These are phyloP conservation scores for Fopius arisanus DNA, from an alignment of 1,140 invertebrate genomes.

Conservation along the genomic window DNA sequence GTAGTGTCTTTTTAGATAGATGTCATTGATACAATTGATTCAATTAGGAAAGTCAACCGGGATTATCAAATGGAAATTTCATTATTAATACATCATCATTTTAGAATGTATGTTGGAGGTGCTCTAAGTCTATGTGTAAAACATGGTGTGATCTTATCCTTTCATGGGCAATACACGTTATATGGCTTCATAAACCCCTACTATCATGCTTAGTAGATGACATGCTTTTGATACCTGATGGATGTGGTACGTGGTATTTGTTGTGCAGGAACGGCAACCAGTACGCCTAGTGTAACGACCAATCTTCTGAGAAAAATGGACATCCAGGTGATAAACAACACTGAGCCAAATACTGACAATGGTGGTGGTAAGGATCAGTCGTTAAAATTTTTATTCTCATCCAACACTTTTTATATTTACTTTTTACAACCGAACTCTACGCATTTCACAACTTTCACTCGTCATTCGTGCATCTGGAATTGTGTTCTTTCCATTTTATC, in stretches of 20 bases:
- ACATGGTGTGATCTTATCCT: neutral
- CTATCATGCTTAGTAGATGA: neutral
- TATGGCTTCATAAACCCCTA: constrained; percentile 13
- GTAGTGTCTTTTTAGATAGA: neutral
- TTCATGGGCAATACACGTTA: neutral
- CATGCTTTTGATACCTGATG: constrained; percentile 41
- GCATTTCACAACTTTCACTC: constrained; percentile 30
- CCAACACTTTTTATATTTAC: constrained; percentile 18
- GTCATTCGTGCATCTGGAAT: constrained; percentile 22
- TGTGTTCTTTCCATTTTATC: constrained; percentile 1
- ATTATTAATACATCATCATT: neutral
- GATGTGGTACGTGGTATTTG: constrained; percentile 59
- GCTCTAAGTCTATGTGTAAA: neutral
- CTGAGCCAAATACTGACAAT: constrained; percentile 56
- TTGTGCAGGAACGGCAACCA: constrained; percentile 59
- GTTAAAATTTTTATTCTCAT: constrained; percentile 37
- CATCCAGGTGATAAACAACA: constrained; percentile 60
- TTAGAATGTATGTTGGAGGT: neutral
- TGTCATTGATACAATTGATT: too few species aligned
- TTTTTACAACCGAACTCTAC: constrained; percentile 21
- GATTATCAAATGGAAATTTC: neutral
- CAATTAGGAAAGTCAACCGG: neutral
- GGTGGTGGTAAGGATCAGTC: constrained; percentile 59
- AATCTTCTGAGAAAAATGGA: constrained; percentile 61
- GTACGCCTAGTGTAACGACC: constrained; percentile 58